Base-by-base conservation (phyloP, 1,140 invertebrate species). In the Penaeus indicus region DNA sequence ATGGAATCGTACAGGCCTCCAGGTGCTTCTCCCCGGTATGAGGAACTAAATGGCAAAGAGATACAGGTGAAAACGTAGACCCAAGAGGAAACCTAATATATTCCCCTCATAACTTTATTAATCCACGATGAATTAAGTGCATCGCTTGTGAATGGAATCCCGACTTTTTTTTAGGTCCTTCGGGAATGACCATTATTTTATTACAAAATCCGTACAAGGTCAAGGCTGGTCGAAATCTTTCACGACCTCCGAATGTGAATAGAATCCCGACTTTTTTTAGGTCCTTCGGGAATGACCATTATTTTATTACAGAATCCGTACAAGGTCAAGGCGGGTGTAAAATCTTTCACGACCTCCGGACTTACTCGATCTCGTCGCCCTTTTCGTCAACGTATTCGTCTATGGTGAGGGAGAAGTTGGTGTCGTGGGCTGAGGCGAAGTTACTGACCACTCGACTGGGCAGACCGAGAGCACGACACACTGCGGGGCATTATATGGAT, bases 361-460 rank as follows among this genome's bases (percentile, higher is more conserved):
- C 81, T 92, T 92, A 64, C 90, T 94, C 92, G 47, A 95, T 91
- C 90, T 95, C 94, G 80, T 95, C 94, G 92, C 95, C 95, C 13
- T 93, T 94, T 93, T 92, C 94, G 94, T 92, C 94, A 92, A 94
- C 96, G 92, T 95, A 96, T 85, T 94, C 94, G 92, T 96, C 96
- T n/a, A 96, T 94, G 0, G 95, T 95, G n/a, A 96, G 92, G n/a
- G 94, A 94, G 60, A 93, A 92, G 92, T 97, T 95, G 0, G 95
- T 95, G 92, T 97, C 96, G 92, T 97, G 96, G 18, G 96, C 96
- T 63, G 96, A 96, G 21, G 95, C 94, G 91, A 96, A 93, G 92
- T 96, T 96, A 67, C 95, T 95, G 0, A 96, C 95, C n/a, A 94
- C 94, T 27, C 96, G 93, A 22, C 94, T 94, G 3, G 96, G 95